Evolutionary conservation across 1,140 invertebrate species (phyloP).

Genomic region (Zaprionus inermis): DNA sequence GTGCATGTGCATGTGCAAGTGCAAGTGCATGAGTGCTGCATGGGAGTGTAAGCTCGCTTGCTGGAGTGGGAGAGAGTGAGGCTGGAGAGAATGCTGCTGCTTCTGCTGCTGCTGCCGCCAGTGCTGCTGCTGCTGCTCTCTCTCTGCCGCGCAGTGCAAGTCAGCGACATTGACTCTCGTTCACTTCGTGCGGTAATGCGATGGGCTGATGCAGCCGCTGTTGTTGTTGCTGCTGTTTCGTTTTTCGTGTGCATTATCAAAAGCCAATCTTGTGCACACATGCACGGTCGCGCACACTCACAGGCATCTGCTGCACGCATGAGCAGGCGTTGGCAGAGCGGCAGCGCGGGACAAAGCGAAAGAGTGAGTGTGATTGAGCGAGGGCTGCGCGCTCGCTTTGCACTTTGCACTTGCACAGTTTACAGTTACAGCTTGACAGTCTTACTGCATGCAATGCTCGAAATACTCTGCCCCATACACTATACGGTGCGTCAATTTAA

Average conservation of each 20-base stretch:
- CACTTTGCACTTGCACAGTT: constrained; percentile 35
- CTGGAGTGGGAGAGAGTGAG: constrained; percentile 9
- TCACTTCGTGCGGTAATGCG: constrained; percentile 33
- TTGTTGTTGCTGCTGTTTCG: constrained; percentile 10
- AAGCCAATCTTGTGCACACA: constrained; percentile 25
- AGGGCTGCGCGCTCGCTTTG: constrained; percentile 25
- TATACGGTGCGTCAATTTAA: neutral
- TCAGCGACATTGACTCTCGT: constrained; percentile 60
- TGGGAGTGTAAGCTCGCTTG: neutral
- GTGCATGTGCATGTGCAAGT: constrained; percentile 37
- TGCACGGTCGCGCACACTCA: neutral
- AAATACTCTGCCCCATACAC: neutral
- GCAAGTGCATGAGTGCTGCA: constrained; percentile 62
- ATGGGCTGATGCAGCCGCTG: constrained; percentile 6
- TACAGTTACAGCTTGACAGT: constrained; percentile 15
- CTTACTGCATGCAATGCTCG: neutral
- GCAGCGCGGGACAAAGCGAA: too few species aligned
- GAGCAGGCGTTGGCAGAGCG: neutral
- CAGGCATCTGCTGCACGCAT: constrained; percentile 1
- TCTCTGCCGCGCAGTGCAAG: neutral
- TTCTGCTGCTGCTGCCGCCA: neutral
- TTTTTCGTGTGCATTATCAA: constrained; percentile 32
- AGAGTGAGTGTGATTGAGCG: neutral
- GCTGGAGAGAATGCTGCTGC: constrained; percentile 21
- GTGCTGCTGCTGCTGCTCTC: constrained; percentile 11